phyloP scores from a whole-genome alignment of 2,888 invertebrate genomes.

The Calameuta idolon region DNA sequence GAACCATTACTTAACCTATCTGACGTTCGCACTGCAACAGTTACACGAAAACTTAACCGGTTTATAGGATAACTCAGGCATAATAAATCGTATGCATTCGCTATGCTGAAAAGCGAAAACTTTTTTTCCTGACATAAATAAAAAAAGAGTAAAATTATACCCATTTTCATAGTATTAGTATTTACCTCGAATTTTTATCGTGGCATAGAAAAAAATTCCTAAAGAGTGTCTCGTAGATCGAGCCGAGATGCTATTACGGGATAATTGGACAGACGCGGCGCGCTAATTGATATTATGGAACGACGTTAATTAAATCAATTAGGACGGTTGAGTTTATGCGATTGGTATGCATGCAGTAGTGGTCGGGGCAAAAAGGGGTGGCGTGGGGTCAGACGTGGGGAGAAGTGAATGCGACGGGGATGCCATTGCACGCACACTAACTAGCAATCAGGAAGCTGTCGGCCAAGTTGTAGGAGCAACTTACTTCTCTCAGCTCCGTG shows the following conservation, averaged over 20 bases:
- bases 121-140: neutral
- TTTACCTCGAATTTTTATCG: neutral
- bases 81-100: neutral
- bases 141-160: neutral
- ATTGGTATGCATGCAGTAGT: conserved; percentile 45
- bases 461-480: conserved; percentile 51
- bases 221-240: neutral
- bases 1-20: neutral
- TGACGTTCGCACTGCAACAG: neutral
- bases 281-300: conserved; percentile 44
- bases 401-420: conserved; percentile 45
- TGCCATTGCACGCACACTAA: conserved; percentile 54
- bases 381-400: conserved; percentile 11
- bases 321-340: conserved; percentile 42
- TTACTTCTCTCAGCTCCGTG: conserved; percentile 40
- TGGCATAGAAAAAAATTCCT: neutral
- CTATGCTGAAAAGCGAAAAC: neutral
- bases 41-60: neutral
- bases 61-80: neutral
- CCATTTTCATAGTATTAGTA: neutral
- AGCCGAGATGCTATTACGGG: conserved; percentile 5
- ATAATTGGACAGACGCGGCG: conserved; percentile 47
- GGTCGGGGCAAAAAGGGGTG: neutral
- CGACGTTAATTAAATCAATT: conserved; percentile 58
- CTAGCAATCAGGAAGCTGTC: conserved; percentile 59